Evolutionary conservation across 1,140 invertebrate species (phyloP).

Genomic region (Microplitis mediator): DNA sequence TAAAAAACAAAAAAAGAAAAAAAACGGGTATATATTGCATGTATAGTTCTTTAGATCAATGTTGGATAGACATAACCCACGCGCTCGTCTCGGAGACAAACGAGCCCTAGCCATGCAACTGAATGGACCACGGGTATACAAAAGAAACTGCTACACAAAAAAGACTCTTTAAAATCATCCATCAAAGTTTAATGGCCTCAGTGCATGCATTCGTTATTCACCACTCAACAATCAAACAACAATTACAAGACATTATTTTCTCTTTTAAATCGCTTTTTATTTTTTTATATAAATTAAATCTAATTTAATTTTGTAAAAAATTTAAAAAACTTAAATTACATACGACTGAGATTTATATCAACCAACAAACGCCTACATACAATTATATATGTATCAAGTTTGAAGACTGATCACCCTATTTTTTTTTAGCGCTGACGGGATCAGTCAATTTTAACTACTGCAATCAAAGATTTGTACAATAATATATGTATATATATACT

Average conservation of each 20-base stretch:
- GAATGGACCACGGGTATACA: not conserved
- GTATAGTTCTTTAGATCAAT: not conserved
- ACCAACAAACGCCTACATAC: too few species aligned
- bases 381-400: too few species aligned
- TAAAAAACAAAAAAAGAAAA: not conserved
- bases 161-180: too few species aligned
- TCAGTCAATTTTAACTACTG: too few species aligned
- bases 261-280: not conserved
- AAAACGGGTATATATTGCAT: not conserved
- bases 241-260: not conserved
- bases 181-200: not conserved
- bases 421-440: too few species aligned
- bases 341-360: too few species aligned
- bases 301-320: too few species aligned
- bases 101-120: not conserved
- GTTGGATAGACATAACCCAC: not conserved
- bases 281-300: not conserved
- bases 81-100: not conserved
- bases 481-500: too few species aligned
- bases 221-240: not conserved
- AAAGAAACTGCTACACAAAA: too few species aligned
- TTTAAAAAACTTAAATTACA: too few species aligned
- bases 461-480: too few species aligned
- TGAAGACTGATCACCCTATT: too few species aligned
- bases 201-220: not conserved